phyloP scores from a whole-genome alignment of 2,113 vertebrate genomes.

The Rynchops niger region DNA sequence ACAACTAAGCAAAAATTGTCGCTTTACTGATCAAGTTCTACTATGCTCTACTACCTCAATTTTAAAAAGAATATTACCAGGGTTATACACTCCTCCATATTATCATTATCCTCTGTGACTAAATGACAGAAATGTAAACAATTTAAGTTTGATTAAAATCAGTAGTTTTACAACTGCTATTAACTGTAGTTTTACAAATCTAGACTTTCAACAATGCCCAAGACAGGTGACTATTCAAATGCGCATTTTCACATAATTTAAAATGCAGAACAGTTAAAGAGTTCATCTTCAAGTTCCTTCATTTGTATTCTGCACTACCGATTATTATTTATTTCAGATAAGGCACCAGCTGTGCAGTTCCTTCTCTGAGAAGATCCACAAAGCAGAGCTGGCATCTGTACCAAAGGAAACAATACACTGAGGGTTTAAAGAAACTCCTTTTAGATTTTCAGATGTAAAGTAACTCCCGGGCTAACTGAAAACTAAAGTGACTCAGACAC shows the following conservation, averaged over 20 bases:
- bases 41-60: neutral
- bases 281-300: neutral
- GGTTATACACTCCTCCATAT: neutral
- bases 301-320: neutral
- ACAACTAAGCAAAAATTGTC: neutral
- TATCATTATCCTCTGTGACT: neutral
- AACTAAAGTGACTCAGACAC: neutral
- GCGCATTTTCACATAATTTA: neutral
- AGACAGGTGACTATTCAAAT: neutral
- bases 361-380: neutral
- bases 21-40: neutral
- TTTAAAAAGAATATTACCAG: neutral
- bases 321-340: conserved; percentile 17
- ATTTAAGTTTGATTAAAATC: neutral
- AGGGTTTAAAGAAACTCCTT: conserved; percentile 33
- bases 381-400: conserved; percentile 11
- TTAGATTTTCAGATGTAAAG: conserved; percentile 2
- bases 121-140: neutral
- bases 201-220: neutral
- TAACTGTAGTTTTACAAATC: neutral
- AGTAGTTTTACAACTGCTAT: neutral
- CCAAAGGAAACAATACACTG: neutral
- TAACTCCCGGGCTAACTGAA: neutral
- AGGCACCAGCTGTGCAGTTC: conserved; percentile 20
- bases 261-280: neutral